Evolutionary conservation across 2,888 invertebrate genomes (phyloP), one percentile per base, ranked within the genome.

Genomic region (Blera fallax): DNA sequence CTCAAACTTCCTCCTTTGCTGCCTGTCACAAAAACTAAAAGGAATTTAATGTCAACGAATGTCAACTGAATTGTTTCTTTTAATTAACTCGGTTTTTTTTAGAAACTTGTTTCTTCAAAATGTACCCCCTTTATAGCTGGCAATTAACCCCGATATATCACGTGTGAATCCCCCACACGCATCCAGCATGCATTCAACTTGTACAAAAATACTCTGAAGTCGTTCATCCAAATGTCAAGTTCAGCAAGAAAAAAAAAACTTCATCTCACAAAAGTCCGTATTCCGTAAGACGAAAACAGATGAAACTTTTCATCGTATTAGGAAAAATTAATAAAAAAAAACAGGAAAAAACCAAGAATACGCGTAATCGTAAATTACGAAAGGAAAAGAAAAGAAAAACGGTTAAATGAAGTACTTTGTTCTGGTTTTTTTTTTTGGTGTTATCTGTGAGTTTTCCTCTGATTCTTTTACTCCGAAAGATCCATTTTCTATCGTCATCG

Each of bases 61-160:
- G 83, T 69, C 79, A 79, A 79, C 37, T 79, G 29, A 79, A 79
- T 83, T 78, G 83, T 67, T 48, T 73, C 45, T 45, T 37, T 60
- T 65, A 83, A 83, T 79, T 79, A 79, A 60, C 72, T 62, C 37
- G 24, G 37, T 69, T 76, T 24, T 16, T 45, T 62, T 64, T 74
- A 16, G 29, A 37, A 21, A 24, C 24, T 24, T 54, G 52, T 54
- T 11, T 27, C 52, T 62, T 24, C 5, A 67, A 67, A 45, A 11
- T 65, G 62, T 58, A 74, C 56, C 79, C 83, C 29, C 48, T 72
- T 72, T 72, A 37, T 52, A 52, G 54, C 29, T 37, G 43, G 16
- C 69, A 83, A 69, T 79, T 73, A 79, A 79, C 79, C 79, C 48
- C 67, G 29, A 72, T 72, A 16, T 37, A 29, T 29, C 32, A 67